Evolutionary conservation across 2,888 invertebrate genomes (phyloP).

Genomic region (Tiliacea citrago): DNA sequence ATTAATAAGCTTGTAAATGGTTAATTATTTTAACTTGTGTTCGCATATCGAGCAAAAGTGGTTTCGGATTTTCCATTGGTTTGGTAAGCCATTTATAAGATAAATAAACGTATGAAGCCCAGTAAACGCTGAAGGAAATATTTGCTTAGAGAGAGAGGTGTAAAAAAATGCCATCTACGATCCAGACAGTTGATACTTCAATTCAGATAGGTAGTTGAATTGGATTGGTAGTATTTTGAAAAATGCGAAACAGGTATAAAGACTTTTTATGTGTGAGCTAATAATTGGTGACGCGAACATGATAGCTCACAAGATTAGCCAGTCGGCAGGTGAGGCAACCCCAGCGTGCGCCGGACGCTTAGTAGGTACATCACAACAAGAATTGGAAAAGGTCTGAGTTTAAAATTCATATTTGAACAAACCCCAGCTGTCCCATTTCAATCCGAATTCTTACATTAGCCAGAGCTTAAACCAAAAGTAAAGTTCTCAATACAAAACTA

Average conservation of each 20-base stretch:
- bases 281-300: not conserved
- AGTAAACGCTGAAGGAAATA: not conserved
- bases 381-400: not conserved
- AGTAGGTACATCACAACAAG: not conserved
- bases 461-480: not conserved
- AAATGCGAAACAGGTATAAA: not conserved
- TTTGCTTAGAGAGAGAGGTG: no score
- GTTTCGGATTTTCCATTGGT: not conserved
- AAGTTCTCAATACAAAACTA: not conserved
- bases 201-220: not conserved
- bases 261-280: not conserved
- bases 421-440: not conserved
- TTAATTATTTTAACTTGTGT: not conserved
- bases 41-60: not conserved
- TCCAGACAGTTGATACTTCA: not conserved
- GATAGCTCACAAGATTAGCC: no score
- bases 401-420: not conserved
- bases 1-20: conserved; percentile 3
- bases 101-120: not conserved
- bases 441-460: not conserved
- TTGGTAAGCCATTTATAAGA: not conserved
- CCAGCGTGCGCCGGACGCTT: not conserved
- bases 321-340: not conserved
- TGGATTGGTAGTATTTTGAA: not conserved
- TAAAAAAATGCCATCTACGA: not conserved